A percentile compares a stretch with the other conserved stretches of the same genome.
Evolutionary conservation across 1,140 invertebrate genomes (phyloP).

Genomic region (Mycetomoellerius zeteki): DNA sequence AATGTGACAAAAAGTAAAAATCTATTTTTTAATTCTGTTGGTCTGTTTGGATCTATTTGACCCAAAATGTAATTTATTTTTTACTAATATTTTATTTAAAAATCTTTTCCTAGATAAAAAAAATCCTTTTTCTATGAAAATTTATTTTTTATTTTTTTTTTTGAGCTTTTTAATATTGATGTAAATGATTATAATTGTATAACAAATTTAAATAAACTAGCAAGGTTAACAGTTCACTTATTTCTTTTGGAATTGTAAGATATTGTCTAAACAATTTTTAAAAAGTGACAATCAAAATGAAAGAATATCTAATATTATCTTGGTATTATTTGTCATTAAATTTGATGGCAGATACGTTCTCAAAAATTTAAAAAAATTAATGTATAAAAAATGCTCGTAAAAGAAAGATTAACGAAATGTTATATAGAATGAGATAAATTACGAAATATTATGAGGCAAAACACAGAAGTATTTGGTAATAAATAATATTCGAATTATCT

Average conservation of each 20-base stretch:
- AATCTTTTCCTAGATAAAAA: no score
- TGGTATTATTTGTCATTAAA: background rate
- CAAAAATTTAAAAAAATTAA: background rate
- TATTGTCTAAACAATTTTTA: background rate
- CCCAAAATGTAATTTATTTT: no score
- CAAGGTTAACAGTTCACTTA: no score
- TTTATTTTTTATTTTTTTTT: no score
- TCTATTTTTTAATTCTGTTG: no score
- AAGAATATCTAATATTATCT: background rate
- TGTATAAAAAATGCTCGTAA: background rate
- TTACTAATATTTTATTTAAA: no score
- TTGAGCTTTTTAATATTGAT: no score
- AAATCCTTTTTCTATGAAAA: no score
- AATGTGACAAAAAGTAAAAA: no score
- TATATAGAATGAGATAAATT: background rate
- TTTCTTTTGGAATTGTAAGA: background rate
- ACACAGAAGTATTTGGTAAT: background rate
- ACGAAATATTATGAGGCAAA: background rate
- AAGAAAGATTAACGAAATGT: background rate
- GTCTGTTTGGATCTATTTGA: no score
- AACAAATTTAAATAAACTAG: no score
- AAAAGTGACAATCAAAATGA: background rate
- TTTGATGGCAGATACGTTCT: background rate
- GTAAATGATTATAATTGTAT: no score
- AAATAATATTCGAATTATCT: conserved; percentile 12